phyloP scores from a whole-genome alignment of 2,113 vertebrate genomes.

The Leptosomus discolor region DNA sequence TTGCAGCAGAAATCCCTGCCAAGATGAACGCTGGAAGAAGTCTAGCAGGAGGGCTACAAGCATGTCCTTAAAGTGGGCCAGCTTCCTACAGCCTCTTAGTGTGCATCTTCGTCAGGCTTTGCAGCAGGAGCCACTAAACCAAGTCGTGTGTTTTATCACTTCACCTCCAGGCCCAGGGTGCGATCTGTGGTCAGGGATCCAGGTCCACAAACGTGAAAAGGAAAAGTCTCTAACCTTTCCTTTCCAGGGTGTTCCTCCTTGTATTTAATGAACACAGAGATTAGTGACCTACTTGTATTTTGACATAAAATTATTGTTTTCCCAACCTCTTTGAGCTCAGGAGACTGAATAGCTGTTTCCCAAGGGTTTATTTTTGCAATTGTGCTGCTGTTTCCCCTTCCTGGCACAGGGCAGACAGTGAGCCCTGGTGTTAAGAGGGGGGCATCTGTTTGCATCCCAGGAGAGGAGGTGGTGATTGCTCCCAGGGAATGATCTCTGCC shows the following conservation, averaged over 20 bases:
- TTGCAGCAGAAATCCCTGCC: background rate
- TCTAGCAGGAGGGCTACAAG: background rate
- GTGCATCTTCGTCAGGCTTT: background rate
- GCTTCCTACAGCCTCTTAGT: background rate
- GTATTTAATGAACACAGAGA: background rate
- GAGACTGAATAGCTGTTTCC: background rate
- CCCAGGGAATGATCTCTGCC: background rate
- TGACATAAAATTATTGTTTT: background rate
- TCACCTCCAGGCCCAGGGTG: background rate
- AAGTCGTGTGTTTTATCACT: background rate
- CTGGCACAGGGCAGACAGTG: background rate
- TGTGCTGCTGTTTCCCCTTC: slow-evolving; percentile 6
- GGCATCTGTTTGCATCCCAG: background rate
- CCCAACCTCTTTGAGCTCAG: background rate
- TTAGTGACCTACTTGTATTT: background rate
- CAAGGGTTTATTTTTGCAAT: slow-evolving; percentile 10
- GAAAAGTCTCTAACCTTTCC: background rate
- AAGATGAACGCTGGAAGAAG: background rate
- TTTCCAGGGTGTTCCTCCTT: background rate
- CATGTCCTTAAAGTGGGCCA: background rate
- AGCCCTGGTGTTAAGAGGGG: background rate
- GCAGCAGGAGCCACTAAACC: background rate
- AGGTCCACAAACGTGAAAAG: background rate
- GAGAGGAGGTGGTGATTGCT: background rate
- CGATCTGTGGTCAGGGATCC: background rate